phyloP scores from a whole-genome alignment of 2,113 vertebrate genomes.

The Crotalus helleri region DNA sequence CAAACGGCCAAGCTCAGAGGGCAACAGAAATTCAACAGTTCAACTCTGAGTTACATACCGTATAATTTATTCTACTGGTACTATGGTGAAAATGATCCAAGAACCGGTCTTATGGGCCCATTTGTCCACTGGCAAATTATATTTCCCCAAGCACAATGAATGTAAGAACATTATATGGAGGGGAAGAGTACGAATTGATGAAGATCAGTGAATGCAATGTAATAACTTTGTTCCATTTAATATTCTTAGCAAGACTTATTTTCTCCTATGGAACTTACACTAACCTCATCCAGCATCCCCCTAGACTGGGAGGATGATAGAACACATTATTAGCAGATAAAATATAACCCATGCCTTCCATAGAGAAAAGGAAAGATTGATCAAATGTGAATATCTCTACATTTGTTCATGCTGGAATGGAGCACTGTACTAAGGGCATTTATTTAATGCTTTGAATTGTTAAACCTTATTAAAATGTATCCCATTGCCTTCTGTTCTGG shows the following conservation, averaged over 20 bases:
- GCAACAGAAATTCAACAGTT: neutral
- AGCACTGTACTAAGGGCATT: neutral
- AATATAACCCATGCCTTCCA: neutral
- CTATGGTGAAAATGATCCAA: neutral
- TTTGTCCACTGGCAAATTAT: neutral
- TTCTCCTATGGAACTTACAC: neutral
- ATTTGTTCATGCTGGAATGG: neutral
- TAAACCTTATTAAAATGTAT: neutral
- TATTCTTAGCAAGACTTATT: neutral
- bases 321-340: neutral
- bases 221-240: neutral
- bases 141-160: neutral
- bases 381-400: neutral
- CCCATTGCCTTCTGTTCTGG: neutral
- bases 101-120: neutral
- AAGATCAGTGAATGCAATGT: neutral
- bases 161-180: neutral
- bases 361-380: neutral
- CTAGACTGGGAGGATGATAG: neutral
- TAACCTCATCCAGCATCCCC: neutral
- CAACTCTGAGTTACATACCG: neutral
- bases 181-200: neutral
- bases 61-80: neutral
- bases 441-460: neutral
- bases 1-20: neutral